Conservation (phyloP, 2,113 vertebrate genomes). For the Indicator maculatus region DNA sequence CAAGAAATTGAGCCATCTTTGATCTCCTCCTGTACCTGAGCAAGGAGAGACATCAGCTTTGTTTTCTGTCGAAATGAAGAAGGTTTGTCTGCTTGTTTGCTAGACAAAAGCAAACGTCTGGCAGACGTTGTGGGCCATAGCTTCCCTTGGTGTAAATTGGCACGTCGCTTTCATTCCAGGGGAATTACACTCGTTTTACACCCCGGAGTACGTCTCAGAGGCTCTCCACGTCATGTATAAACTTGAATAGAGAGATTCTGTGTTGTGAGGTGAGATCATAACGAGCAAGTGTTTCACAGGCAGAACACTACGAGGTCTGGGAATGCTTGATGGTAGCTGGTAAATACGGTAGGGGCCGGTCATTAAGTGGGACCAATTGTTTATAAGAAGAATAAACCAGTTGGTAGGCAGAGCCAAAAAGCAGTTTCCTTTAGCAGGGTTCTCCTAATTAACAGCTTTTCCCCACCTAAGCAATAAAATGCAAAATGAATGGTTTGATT, state of each 20-base stretch:
- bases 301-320: constrained; percentile 37
- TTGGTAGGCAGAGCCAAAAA: constrained; percentile 19
- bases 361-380: constrained; percentile 32
- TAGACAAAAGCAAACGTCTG: constrained; percentile 48
- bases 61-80: constrained; percentile 32
- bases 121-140: neutral
- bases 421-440: neutral
- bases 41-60: neutral
- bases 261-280: constrained; percentile 45
- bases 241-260: constrained; percentile 56
- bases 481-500: constrained; percentile 1
- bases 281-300: constrained; percentile 39
- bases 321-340: neutral
- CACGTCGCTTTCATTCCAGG: constrained; percentile 21
- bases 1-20: constrained; percentile 49
- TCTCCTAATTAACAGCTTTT: constrained; percentile 27
- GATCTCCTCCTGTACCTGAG: constrained; percentile 22
- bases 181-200: constrained; percentile 52
- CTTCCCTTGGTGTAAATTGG: constrained; percentile 7
- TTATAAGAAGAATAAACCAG: constrained; percentile 35
- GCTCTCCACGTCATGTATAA: constrained; percentile 53
- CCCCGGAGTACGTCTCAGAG: constrained; percentile 2
- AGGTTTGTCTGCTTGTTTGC: constrained; percentile 12
- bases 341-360: constrained; percentile 7
- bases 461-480: constrained; percentile 19